Percentiles rank a stretch among this genome's conserved stretches.
phyloP scores from a whole-genome alignment of 2,113 vertebrate genomes.

The Piprites chloris region DNA sequence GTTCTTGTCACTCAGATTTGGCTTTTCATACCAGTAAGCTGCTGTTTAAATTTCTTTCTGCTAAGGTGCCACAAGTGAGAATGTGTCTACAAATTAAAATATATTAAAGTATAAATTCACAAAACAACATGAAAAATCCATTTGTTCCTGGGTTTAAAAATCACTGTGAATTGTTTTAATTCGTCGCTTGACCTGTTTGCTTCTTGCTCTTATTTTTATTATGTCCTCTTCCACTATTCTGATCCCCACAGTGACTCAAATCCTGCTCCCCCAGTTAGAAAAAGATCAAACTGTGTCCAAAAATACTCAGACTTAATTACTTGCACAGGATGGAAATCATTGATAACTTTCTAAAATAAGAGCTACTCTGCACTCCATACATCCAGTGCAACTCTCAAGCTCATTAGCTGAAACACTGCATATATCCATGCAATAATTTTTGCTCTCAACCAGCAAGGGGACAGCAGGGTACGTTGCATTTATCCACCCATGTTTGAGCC shows the following conservation, averaged over 20 bases:
- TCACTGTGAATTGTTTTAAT: not conserved
- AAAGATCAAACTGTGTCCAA: slow-evolving; percentile 22
- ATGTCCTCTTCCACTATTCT: not conserved
- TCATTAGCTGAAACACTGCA: not conserved
- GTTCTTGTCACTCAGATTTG: not conserved
- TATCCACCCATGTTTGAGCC: not conserved
- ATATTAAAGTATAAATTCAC: not conserved
- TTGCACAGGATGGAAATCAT: slow-evolving; percentile 1
- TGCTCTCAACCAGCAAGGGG: not conserved
- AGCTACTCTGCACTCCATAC: not conserved
- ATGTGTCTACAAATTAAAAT: not conserved
- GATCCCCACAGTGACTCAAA: slow-evolving; percentile 10
- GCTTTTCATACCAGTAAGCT: not conserved
- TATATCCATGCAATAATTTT: not conserved
- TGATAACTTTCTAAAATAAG: slow-evolving; percentile 32
- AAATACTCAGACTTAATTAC: slow-evolving; percentile 27
- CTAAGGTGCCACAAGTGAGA: not conserved
- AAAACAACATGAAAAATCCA: not conserved
- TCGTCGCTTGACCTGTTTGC: not conserved
- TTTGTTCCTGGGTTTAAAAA: not conserved
- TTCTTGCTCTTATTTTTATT: not conserved
- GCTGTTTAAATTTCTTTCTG: not conserved
- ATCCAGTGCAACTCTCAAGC: not conserved
- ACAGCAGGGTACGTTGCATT: not conserved
- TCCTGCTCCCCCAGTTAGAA: not conserved